Conservation (phyloP, 1,140 invertebrate species). For the Drosophila kurseongensis region DNA sequence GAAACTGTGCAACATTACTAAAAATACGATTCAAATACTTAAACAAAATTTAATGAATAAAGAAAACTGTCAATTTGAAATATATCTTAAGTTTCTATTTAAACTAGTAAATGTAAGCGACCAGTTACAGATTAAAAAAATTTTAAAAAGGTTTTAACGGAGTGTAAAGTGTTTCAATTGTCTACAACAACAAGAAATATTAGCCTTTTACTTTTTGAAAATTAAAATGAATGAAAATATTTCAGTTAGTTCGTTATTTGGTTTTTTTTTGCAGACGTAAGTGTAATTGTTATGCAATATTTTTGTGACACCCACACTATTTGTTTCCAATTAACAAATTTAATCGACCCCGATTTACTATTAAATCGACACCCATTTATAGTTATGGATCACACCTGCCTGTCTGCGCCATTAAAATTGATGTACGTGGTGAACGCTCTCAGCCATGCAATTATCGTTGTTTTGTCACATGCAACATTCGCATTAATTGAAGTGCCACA, state of each 20-base stretch:
- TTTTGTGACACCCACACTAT: neutral
- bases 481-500: conserved; percentile 56
- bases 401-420: conserved; percentile 29
- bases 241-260: too few relatives aligned
- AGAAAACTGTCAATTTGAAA: neutral
- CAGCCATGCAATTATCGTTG: conserved; percentile 30
- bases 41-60: neutral
- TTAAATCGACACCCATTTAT: conserved; percentile 21
- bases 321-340: neutral
- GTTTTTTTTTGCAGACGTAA: neutral
- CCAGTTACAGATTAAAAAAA: too few relatives aligned
- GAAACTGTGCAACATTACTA: neutral
- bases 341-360: conserved; percentile 2
- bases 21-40: neutral
- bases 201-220: too few relatives aligned
- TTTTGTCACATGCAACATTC: conserved; percentile 45
- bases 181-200: too few relatives aligned
- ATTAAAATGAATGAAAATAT: too few relatives aligned
- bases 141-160: too few relatives aligned
- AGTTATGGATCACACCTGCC: conserved; percentile 26
- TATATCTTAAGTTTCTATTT: too few relatives aligned
- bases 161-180: too few relatives aligned
- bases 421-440: conserved; percentile 11
- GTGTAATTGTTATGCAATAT: neutral
- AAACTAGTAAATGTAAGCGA: too few relatives aligned